These are phyloP conservation scores for Parazoanthus swiftii DNA, from an alignment of 92 coral and sea anemone genomes.

Conservation along the genomic window DNA sequence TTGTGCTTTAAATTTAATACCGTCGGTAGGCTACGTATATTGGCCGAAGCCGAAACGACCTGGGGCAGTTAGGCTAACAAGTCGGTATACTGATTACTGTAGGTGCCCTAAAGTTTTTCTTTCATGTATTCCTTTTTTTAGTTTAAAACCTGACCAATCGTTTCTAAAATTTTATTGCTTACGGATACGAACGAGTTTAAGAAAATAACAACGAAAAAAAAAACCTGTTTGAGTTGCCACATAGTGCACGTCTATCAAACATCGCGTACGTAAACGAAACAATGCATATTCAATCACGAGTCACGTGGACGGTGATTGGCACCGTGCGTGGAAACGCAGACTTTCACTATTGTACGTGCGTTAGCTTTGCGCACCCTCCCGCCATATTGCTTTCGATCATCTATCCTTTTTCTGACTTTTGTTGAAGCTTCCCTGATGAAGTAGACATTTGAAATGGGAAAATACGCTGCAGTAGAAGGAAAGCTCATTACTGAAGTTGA, in stretches of 20 bases:
- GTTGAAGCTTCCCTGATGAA: slow-evolving; percentile 11
- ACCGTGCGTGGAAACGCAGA: slow-evolving; percentile 37
- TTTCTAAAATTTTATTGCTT: too few relatives aligned
- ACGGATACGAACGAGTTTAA: too few relatives aligned
- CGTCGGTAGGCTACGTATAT: too few relatives aligned
- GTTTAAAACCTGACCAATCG: too few relatives aligned
- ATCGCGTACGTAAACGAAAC: slow-evolving; percentile 18
- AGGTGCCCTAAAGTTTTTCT: too few relatives aligned
- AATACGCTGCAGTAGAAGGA: slow-evolving; percentile 43
- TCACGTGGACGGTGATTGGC: slow-evolving; percentile 45
- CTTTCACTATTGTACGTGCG: slow-evolving; percentile 43
- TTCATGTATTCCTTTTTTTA: too few relatives aligned
- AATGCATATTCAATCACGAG: slow-evolving; percentile 40
- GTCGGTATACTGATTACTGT: too few relatives aligned
- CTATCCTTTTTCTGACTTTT: not conserved
- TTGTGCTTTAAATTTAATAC: too few relatives aligned
- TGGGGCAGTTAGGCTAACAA: too few relatives aligned
- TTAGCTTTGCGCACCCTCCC: slow-evolving; percentile 37
- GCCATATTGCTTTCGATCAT: slow-evolving; percentile 31
- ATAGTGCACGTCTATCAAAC: not conserved
- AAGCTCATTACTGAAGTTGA: slow-evolving; percentile 37
- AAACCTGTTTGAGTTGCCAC: not conserved
- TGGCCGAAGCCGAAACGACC: too few relatives aligned
- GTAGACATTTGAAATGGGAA: slow-evolving; percentile 39
- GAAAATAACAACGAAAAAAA: not conserved